Evolutionary conservation across 2,888 invertebrate species (phyloP).

Genomic region (Amphipyra tragopoginis): DNA sequence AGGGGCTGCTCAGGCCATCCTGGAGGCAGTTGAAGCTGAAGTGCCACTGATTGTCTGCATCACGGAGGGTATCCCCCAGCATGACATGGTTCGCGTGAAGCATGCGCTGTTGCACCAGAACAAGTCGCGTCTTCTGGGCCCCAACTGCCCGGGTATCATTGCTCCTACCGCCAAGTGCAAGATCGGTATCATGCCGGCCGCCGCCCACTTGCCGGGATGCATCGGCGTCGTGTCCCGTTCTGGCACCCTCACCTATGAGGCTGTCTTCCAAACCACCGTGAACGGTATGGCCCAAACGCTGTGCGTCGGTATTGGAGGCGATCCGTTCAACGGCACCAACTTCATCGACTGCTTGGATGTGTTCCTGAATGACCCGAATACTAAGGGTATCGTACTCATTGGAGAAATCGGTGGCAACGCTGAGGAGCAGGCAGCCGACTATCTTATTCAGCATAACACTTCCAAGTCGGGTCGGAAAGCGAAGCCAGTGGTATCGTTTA

Average conservation of each 20-base stretch:
- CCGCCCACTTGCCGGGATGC: slow-evolving; percentile 97
- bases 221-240: slow-evolving; percentile 99
- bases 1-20: slow-evolving; percentile 96
- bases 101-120: slow-evolving; percentile 95
- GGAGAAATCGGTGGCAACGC: slow-evolving; percentile 99
- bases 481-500: slow-evolving; percentile 99
- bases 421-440: slow-evolving; percentile 99
- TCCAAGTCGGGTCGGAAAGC: slow-evolving; percentile 96
- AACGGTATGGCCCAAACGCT: slow-evolving; percentile 98
- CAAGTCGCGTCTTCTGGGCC: slow-evolving; percentile 98
- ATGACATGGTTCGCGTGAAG: slow-evolving; percentile 99
- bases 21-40: slow-evolving; percentile 98
- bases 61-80: slow-evolving; percentile 99
- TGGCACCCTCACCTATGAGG: slow-evolving; percentile 99
- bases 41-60: slow-evolving; percentile 99
- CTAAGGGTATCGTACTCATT: slow-evolving; percentile 99
- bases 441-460: slow-evolving; percentile 94
- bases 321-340: slow-evolving; percentile 99
- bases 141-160: slow-evolving; percentile 99
- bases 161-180: slow-evolving; percentile 97
- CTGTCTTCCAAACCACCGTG: slow-evolving; percentile 98
- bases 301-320: slow-evolving; percentile 99
- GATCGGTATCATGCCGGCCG: slow-evolving; percentile 99
- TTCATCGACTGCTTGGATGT: slow-evolving; percentile 99
- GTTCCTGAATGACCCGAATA: slow-evolving; percentile 97